Conservation (phyloP, 2,113 vertebrate species). For the Meriones unguiculatus region DNA sequence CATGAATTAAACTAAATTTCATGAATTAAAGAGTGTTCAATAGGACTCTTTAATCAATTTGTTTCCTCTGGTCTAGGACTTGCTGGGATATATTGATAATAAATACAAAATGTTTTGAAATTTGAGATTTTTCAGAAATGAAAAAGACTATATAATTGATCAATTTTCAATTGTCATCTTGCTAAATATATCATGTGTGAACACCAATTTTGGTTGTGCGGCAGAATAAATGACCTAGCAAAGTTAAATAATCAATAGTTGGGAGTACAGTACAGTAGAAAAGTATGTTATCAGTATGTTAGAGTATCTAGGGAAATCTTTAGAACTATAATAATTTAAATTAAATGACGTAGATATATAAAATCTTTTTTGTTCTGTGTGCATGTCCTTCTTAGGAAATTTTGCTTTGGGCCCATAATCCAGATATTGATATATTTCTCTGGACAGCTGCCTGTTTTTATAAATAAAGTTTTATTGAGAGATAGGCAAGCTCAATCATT, state of each 20-base stretch:
- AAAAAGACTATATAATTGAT: not conserved
- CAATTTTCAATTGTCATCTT: conserved; percentile 40
- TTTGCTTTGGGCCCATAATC: not conserved
- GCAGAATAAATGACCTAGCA: not conserved
- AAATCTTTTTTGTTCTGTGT: not conserved
- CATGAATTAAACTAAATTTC: conserved; percentile 1
- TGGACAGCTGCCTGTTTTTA: not conserved
- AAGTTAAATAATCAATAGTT: not conserved
- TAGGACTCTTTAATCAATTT: not conserved
- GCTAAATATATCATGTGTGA: not conserved
- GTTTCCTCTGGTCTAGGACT: conserved; percentile 36
- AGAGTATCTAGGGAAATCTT: not conserved
- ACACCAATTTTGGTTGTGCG: not conserved
- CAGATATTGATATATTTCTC: not conserved
- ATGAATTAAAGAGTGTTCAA: not conserved
- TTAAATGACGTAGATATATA: not conserved
- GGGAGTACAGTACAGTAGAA: not conserved
- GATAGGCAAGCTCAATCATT: not conserved
- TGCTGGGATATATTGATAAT: conserved; percentile 9
- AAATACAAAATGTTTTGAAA: conserved; percentile 20
- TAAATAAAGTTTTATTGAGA: conserved; percentile 52
- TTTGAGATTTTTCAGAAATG: conserved; percentile 29
- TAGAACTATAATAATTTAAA: not conserved
- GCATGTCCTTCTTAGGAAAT: not conserved
- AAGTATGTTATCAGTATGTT: not conserved